phyloP scores from a whole-genome alignment of 1,140 invertebrate species.

The Amyelois transitella region DNA sequence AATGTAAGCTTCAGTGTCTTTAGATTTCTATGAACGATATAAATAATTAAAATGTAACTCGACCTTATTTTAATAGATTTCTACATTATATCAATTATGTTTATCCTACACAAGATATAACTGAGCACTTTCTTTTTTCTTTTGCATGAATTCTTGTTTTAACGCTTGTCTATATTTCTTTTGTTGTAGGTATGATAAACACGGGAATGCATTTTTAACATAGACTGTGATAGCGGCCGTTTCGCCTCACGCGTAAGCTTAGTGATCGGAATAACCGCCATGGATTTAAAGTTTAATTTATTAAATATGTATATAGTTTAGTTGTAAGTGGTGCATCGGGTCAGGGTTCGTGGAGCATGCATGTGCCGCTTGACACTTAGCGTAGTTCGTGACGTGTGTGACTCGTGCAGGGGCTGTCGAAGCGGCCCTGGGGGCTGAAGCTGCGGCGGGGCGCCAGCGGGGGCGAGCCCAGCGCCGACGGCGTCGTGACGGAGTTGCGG shows the following conservation, averaged over 20 bases:
- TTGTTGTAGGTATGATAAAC: conserved; percentile 71
- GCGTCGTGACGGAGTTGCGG: conserved; percentile 57
- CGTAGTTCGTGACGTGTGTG: conserved; percentile 23
- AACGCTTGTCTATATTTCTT: conserved; percentile 66
- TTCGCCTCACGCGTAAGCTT: conserved; percentile 42
- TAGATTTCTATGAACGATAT: no score
- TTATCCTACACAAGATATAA: background rate
- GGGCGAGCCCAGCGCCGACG: conserved; percentile 42
- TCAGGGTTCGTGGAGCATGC: conserved; percentile 68
- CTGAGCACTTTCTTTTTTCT: conserved; percentile 16
- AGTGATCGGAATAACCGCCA: conserved; percentile 45
- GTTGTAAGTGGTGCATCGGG: conserved; percentile 28
- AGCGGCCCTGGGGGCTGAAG: conserved; percentile 76
- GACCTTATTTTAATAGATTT: background rate
- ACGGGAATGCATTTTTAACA: conserved; percentile 63
- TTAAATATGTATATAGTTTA: conserved; percentile 48
- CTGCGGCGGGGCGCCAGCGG: conserved; percentile 50
- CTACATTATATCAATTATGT: background rate
- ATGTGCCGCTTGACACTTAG: conserved; percentile 38
- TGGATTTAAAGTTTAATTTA: conserved; percentile 44
- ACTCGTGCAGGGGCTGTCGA: conserved; percentile 52
- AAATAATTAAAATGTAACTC: no score
- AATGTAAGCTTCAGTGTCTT: no score
- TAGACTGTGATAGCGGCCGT: conserved; percentile 63
- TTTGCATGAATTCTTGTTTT: conserved; percentile 53